Evolutionary conservation across 2,113 vertebrate genomes (phyloP).

Genomic region (Semicossyphus pulcher): DNA sequence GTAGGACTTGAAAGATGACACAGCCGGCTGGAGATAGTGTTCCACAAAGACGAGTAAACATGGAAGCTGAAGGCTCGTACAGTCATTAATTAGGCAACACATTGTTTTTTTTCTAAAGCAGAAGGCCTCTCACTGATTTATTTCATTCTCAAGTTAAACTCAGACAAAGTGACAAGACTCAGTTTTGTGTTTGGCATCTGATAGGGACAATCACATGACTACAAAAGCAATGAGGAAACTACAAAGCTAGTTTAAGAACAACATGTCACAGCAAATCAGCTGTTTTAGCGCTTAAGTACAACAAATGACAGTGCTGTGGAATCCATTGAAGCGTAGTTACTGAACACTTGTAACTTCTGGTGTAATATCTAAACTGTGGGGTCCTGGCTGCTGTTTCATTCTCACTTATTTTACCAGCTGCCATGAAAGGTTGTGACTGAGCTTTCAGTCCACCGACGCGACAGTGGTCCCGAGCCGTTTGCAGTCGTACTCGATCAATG

Average conservation of each 20-base stretch:
- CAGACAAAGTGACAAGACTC: background rate
- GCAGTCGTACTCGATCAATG: too few relatives aligned
- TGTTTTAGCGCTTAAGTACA: too few relatives aligned
- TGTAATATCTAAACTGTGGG: too few relatives aligned
- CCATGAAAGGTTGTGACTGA: too few relatives aligned
- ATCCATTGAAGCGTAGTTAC: too few relatives aligned
- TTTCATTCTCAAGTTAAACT: constrained; percentile 13
- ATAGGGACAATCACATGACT: background rate
- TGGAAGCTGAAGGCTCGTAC: constrained; percentile 44
- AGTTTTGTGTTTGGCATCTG: background rate
- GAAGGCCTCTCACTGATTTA: constrained; percentile 11
- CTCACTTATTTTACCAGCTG: too few relatives aligned
- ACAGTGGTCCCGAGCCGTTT: too few relatives aligned
- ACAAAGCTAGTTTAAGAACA: background rate
- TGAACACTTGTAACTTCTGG: too few relatives aligned
- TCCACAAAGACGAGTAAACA: constrained; percentile 52
- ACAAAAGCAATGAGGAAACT: background rate
- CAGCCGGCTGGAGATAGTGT: constrained; percentile 50
- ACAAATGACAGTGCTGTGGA: too few relatives aligned
- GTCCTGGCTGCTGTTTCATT: too few relatives aligned
- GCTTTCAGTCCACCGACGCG: too few relatives aligned
- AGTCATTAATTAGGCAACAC: constrained; percentile 64
- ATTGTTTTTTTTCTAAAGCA: constrained; percentile 38
- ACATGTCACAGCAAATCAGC: background rate
- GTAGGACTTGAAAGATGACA: constrained; percentile 64